A percentile compares a stretch with the other conserved stretches of the same genome.
phyloP scores from a whole-genome alignment of 2,113 vertebrate genomes.

The Takifugu flavidus region DNA sequence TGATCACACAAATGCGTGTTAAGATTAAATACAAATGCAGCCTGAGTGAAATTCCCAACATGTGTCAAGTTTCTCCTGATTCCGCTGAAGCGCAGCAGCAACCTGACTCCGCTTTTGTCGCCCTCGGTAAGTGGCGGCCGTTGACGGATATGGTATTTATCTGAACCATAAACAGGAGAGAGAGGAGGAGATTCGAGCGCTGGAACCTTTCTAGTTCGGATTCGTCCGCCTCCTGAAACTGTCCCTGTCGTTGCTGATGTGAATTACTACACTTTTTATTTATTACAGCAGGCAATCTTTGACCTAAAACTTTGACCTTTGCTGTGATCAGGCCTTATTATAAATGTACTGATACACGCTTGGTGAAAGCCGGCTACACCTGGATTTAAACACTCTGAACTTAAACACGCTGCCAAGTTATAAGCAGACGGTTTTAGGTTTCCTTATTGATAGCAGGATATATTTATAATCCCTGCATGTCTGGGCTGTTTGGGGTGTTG shows the following conservation, averaged over 20 bases:
- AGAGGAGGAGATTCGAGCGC: slow-evolving; percentile 27
- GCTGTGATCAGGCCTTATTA: slow-evolving; percentile 32
- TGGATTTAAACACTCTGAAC: slow-evolving; percentile 24
- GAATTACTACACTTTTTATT: background rate
- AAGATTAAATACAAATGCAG: slow-evolving; percentile 36
- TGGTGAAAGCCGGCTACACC: slow-evolving; percentile 11
- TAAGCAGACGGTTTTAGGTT: slow-evolving; percentile 31
- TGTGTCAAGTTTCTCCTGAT: slow-evolving; percentile 46
- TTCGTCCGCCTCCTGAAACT: slow-evolving; percentile 21
- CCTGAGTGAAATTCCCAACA: slow-evolving; percentile 19
- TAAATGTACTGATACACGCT: slow-evolving; percentile 16
- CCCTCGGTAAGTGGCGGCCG: slow-evolving; percentile 68
- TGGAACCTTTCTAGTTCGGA: slow-evolving; percentile 16
- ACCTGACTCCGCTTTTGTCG: slow-evolving; percentile 71
- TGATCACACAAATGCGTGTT: slow-evolving; percentile 19
- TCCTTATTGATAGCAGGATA: slow-evolving; percentile 46
- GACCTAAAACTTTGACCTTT: slow-evolving; percentile 22
- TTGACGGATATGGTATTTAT: slow-evolving; percentile 75
- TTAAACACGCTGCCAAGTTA: slow-evolving; percentile 28
- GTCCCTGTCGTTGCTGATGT: background rate
- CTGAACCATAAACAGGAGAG: slow-evolving; percentile 47
- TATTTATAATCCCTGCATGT: slow-evolving; percentile 47
- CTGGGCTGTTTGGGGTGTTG: slow-evolving; percentile 41
- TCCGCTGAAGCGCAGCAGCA: slow-evolving; percentile 45
- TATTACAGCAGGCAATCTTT: slow-evolving; percentile 12